Percentiles rank a stretch among this genome's conserved stretches.
phyloP scores from a whole-genome alignment of 2,888 invertebrate species.

The Drosophila crucigera region DNA sequence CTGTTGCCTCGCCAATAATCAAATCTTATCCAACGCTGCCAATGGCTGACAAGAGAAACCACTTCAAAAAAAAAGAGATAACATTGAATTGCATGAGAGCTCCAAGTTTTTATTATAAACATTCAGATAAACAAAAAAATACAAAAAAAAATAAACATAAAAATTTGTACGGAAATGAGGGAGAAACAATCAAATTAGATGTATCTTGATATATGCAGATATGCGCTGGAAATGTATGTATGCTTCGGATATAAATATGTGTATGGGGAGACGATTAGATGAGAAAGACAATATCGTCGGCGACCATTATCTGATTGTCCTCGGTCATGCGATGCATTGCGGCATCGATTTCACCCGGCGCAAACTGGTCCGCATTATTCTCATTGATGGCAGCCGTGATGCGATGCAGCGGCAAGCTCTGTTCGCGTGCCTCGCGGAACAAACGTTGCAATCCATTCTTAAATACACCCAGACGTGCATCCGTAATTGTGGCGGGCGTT shows the following conservation, averaged over 20 bases:
- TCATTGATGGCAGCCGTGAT: slow-evolving; percentile 89
- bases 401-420: slow-evolving; percentile 89
- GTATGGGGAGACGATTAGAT: slow-evolving; percentile 87
- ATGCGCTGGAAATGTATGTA: slow-evolving; percentile 40
- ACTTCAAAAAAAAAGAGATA: neutral
- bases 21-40: slow-evolving; percentile 9
- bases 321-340: slow-evolving; percentile 94
- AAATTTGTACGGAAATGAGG: slow-evolving; percentile 16
- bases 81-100: neutral
- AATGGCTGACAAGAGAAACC: neutral
- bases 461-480: slow-evolving; percentile 88
- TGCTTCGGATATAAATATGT: slow-evolving; percentile 1
- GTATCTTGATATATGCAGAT: neutral
- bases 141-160: slow-evolving; percentile 23
- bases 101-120: slow-evolving; percentile 45
- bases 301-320: slow-evolving; percentile 96
- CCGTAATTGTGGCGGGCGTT: slow-evolving; percentile 82
- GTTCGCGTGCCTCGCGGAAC: slow-evolving; percentile 92
- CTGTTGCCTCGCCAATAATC: neutral
- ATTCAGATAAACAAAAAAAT: slow-evolving; percentile 32
- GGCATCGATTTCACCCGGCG: slow-evolving; percentile 89
- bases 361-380: slow-evolving; percentile 88
- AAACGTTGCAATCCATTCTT: slow-evolving; percentile 90
- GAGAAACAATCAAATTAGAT: slow-evolving; percentile 5
- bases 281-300: slow-evolving; percentile 93